Base-by-base conservation (phyloP, 2,888 invertebrate species). In the Griposia aprilina region DNA sequence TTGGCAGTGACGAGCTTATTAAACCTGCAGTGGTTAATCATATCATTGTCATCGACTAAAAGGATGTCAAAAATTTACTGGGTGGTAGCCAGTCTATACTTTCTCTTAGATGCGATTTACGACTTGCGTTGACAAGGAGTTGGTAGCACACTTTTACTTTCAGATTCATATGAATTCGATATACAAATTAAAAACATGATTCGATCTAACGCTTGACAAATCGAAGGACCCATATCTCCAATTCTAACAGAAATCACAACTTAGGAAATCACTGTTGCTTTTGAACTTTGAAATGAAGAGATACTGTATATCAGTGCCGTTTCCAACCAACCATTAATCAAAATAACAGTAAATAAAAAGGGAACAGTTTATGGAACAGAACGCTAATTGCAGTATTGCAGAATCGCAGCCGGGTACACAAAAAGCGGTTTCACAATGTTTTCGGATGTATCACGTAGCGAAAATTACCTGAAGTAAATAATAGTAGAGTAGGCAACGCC, bases 391-490 rank as follows among this genome's bases (percentile, higher is more conserved):
- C 79, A 75, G 78, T 74, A 65, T 85, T 87, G 77, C 82, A 79
- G 69, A 83, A 86, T 63, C 60, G 59, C 75, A 67, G n/a, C 69
- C 77, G 26, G 52, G 48, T 78, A 65, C 72, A 88, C 84, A 82
- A 86, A 88, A 85, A 79, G 74, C 70, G 45, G 76, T 87, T 82
- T 87, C 87, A 88, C 90, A 91, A 91, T 85, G 85, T 88, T 91
- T 91, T 91, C 86, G 91, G 91, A 91, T 92, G 89, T 89, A 91
- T 89, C 92, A 91, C 91, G 89, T 90, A 88, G 88, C 83, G 80
- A 72, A 90, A 91, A 91, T 91, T 90, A 85, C 88, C 84, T 81
- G 86, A 87, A 89, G 90, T 87, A 90, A 87, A 89, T 89, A 89
- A 89, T 84, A 88, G 88, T 82, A 84, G 78, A 84, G 87, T 84